Conservation (phyloP, 2,888 invertebrate genomes). For the Antheraea yamamai region DNA sequence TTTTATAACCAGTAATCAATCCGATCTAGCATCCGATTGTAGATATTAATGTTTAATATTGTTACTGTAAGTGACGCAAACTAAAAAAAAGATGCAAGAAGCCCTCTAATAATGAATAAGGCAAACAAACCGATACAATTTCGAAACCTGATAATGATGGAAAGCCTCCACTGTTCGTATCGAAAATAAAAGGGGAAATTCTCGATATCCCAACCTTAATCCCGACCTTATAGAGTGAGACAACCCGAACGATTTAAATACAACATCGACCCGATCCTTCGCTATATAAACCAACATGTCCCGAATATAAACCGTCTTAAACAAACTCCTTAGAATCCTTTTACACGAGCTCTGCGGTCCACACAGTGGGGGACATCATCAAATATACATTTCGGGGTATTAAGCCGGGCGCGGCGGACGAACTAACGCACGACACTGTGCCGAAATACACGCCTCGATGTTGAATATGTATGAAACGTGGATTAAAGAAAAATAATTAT, state of each 20-base stretch:
- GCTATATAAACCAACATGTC: slow-evolving; percentile 36
- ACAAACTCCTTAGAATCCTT: slow-evolving; percentile 53
- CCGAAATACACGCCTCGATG: slow-evolving; percentile 44
- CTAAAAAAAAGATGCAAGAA: background rate
- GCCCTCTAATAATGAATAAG: background rate
- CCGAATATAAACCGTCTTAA: slow-evolving; percentile 63
- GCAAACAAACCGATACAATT: slow-evolving; percentile 6
- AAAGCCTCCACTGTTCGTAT: background rate
- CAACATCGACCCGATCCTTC: slow-evolving; percentile 25
- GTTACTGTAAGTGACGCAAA: background rate
- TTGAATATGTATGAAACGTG: slow-evolving; percentile 61
- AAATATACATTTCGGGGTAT: slow-evolving; percentile 75
- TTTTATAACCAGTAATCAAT: too few species aligned
- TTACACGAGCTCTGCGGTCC: slow-evolving; percentile 36
- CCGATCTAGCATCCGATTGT: too few species aligned
- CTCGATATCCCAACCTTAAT: slow-evolving; percentile 15
- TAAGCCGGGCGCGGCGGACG: slow-evolving; percentile 51
- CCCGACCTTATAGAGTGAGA: slow-evolving; percentile 19
- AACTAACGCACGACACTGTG: slow-evolving; percentile 41
- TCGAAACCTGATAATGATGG: slow-evolving; percentile 3
- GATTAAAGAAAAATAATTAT: background rate
- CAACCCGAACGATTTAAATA: slow-evolving; percentile 39
- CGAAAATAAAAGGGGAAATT: background rate
- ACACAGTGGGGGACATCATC: slow-evolving; percentile 55
- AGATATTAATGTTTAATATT: background rate